Evolutionary conservation across 2,888 invertebrate species (phyloP).

Genomic region (Cabera pusaria): DNA sequence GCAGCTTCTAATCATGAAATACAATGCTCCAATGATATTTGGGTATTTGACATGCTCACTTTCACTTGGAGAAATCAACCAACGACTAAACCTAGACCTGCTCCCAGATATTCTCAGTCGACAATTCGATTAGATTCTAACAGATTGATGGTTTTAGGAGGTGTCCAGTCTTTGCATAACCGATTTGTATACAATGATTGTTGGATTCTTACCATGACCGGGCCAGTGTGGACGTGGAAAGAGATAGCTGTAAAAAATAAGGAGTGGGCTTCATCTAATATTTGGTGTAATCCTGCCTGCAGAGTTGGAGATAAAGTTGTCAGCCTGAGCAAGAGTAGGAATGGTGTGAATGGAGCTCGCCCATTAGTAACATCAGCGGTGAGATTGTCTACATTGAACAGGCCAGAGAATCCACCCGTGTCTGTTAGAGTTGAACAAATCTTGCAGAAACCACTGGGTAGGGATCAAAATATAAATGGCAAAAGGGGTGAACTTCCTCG

Average conservation of each 20-base stretch:
- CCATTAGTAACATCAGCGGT: constrained; percentile 83
- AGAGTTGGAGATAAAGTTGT: constrained; percentile 89
- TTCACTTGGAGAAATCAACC: constrained; percentile 91
- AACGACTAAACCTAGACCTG: constrained; percentile 87
- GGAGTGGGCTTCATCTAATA: constrained; percentile 91
- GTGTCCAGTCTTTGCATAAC: constrained; percentile 93
- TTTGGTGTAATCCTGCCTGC: constrained; percentile 97
- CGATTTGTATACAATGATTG: constrained; percentile 91
- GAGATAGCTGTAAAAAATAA: constrained; percentile 89
- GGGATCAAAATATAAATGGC: constrained; percentile 90
- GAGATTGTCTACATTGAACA: constrained; percentile 64
- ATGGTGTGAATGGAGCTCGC: constrained; percentile 77
- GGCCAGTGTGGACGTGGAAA: constrained; percentile 88
- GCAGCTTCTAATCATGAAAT: constrained; percentile 74
- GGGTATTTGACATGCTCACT: constrained; percentile 92
- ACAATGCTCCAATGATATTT: constrained; percentile 90
- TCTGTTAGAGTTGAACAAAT: constrained; percentile 76
- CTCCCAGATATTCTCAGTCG: constrained; percentile 96
- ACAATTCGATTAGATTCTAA: constrained; percentile 91
- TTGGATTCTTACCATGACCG: constrained; percentile 93
- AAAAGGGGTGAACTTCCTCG: constrained; percentile 83
- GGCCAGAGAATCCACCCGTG: constrained; percentile 72
- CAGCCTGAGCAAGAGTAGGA: constrained; percentile 86
- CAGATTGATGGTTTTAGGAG: constrained; percentile 92
- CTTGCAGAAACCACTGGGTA: constrained; percentile 79